Evolutionary conservation across 1,140 invertebrate species (phyloP).

Genomic region (Agraylea sexmaculata): DNA sequence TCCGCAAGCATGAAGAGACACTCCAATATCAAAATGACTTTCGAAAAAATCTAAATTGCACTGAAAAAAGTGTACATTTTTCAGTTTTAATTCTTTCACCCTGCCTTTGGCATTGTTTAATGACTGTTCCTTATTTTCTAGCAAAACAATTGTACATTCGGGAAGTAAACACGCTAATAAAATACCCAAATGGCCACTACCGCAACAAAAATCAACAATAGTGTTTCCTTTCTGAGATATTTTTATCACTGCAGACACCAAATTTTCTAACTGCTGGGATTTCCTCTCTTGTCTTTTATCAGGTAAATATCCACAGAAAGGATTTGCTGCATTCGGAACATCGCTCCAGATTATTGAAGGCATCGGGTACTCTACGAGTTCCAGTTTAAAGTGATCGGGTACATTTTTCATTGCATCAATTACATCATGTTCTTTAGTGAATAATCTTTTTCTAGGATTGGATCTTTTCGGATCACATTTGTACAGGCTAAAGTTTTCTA

Average conservation of each 20-base stretch:
- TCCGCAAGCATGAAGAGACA: slow-evolving; percentile 87
- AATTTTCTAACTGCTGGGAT: slow-evolving; percentile 79
- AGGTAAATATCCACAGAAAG: slow-evolving; percentile 66
- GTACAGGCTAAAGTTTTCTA: slow-evolving; percentile 57
- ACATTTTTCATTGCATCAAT: slow-evolving; percentile 45
- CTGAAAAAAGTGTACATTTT: slow-evolving; percentile 73
- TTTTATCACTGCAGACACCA: slow-evolving; percentile 65
- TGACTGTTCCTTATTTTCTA: slow-evolving; percentile 91
- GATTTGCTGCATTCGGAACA: slow-evolving; percentile 61
- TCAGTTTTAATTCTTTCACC: slow-evolving; percentile 53
- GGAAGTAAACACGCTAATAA: slow-evolving; percentile 71
- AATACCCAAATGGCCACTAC: slow-evolving; percentile 85
- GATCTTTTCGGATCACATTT: slow-evolving; percentile 67
- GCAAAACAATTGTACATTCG: slow-evolving; percentile 58
- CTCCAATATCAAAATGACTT: slow-evolving; percentile 68
- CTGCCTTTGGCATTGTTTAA: slow-evolving; percentile 60
- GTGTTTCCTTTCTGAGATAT: slow-evolving; percentile 46
- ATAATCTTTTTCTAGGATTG: slow-evolving; percentile 57
- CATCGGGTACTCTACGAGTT: slow-evolving; percentile 18
- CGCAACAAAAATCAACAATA: slow-evolving; percentile 92
- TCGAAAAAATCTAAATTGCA: slow-evolving; percentile 78
- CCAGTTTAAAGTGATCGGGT: slow-evolving; percentile 29
- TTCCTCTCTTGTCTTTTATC: slow-evolving; percentile 61
- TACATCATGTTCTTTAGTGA: slow-evolving; percentile 64
- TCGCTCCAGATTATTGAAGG: slow-evolving; percentile 45